Base-by-base conservation (phyloP, 2,113 vertebrate species). In the Callionymus lyra region DNA sequence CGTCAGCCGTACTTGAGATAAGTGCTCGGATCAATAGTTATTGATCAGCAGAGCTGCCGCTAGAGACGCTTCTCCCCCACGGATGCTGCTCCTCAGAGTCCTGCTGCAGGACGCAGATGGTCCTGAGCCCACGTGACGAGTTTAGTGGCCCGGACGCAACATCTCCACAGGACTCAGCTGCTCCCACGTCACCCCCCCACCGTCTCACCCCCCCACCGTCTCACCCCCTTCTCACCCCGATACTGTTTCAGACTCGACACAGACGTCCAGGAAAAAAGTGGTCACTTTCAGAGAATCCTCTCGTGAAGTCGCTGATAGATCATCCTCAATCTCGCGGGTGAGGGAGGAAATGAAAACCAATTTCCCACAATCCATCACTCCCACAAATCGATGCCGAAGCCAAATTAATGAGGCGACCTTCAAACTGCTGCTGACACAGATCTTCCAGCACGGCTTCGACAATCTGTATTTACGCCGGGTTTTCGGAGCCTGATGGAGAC, bases 101-200 rank as follows among this genome's bases (percentile, higher is more conserved):
- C 13, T 16, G 2, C 38, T 56, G 6, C 10, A 48, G 47, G 38
- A 64, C 44, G 53, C 76, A 76, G 72, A 76, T 71, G 70, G 72
- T 15, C 40, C 36, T 6, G 45, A 21, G 21, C 51, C 32, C 19
- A 19, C 49, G 44, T 6, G 63, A 64, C 38, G 4, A 54, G 59
- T 69, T 68, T 65, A 73, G 70, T 71, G 64, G 76, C 58, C 64
- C 68, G 68, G 59, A 70, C 58, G 53, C 65, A 72, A 61, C 51
- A 59, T 64, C 58, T 50, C 67, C 46, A 40, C 61, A 51, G 57
- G 58, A 50, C 64, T 65, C 77, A 70, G 71, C 68, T 70, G 74
- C 49, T 62, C 62, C 52, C 41, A 62, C 41, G 52, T 61, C 58
- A 8, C 21, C 4, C 8, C 21, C 21, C 21, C n/a, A n/a, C n/a